phyloP scores from a whole-genome alignment of 1,140 invertebrate genomes.

The Delia radicum region DNA sequence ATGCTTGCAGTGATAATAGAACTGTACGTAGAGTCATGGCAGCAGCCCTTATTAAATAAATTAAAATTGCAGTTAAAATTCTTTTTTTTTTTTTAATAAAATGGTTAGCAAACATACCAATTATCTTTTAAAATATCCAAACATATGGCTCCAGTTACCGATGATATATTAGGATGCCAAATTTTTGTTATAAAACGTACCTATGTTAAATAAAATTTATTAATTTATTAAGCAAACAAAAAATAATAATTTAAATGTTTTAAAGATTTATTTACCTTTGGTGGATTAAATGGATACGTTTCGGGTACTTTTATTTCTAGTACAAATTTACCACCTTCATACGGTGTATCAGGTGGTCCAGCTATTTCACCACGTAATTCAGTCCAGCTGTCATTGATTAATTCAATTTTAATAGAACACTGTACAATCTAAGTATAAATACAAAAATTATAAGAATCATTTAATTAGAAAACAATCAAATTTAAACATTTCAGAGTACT shows the following conservation, averaged over 20 bases:
- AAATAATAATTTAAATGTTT: background rate
- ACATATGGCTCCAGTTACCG: conserved; percentile 98
- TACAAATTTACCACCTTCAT: conserved; percentile 91
- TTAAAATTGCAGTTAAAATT: background rate
- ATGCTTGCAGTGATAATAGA: conserved; percentile 86
- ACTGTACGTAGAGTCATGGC: conserved; percentile 98
- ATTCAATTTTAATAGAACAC: conserved; percentile 89
- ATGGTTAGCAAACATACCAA: conserved; percentile 65
- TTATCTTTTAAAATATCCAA: conserved; percentile 99
- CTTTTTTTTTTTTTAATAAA: background rate
- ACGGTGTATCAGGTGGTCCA: conserved; percentile 94
- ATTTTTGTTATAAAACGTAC: conserved; percentile 95
- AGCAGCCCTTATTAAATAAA: conserved; percentile 74
- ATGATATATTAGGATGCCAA: conserved; percentile 99
- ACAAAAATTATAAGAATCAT: background rate
- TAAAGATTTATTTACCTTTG: conserved; percentile 71
- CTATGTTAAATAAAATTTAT: conserved; percentile 52
- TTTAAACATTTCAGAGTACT: no score
- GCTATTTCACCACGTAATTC: conserved; percentile 89
- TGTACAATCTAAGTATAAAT: conserved; percentile 71
- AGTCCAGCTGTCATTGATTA: conserved; percentile 88
- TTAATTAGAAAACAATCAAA: background rate
- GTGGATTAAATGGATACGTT: conserved; percentile 99
- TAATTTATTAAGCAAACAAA: background rate
- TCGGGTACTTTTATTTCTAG: conserved; percentile 98